Percentiles rank a stretch among this genome's conserved stretches.
Conservation (phyloP, 2,888 invertebrate genomes). For the Lissonota sp. region DNA sequence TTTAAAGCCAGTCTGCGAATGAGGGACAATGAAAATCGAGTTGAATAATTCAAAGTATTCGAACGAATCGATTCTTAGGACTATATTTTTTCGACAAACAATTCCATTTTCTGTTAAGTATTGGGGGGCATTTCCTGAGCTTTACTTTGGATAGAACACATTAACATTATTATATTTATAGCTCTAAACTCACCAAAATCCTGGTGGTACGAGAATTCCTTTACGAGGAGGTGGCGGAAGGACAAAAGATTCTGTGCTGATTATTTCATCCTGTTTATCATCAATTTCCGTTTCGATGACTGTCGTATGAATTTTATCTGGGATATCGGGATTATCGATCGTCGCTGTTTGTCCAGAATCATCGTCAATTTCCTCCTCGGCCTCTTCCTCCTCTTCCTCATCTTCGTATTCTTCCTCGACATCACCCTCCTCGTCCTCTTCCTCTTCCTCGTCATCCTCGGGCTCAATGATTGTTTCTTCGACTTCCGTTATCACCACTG, state of each 20-base stretch:
- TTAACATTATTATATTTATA: neutral
- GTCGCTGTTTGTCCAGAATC: conserved; percentile 43
- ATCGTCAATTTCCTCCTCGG: conserved; percentile 68
- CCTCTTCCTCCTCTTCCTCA: conserved; percentile 71
- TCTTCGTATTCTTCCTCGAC: conserved; percentile 71
- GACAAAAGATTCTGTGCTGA: conserved; percentile 53
- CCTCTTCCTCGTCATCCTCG: conserved; percentile 71
- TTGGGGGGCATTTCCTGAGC: no score
- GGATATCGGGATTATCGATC: conserved; percentile 48
- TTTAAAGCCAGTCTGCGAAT: neutral
- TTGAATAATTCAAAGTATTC: no score
- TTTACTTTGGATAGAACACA: no score
- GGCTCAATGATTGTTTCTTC: conserved; percentile 71
- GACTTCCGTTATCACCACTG: conserved; percentile 61
- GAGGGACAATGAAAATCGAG: no score
- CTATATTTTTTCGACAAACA: no score
- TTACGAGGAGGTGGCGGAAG: conserved; percentile 84
- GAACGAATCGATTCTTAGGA: no score
- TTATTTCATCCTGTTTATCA: conserved; percentile 32
- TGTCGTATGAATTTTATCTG: conserved; percentile 47
- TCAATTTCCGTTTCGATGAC: conserved; percentile 35
- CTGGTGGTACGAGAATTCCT: conserved; percentile 86
- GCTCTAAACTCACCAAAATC: conserved; percentile 79
- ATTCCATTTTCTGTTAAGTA: no score
- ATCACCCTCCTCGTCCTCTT: conserved; percentile 70